Conservation (phyloP, 2,888 invertebrate genomes). For the Nephrotoma flavescens region DNA sequence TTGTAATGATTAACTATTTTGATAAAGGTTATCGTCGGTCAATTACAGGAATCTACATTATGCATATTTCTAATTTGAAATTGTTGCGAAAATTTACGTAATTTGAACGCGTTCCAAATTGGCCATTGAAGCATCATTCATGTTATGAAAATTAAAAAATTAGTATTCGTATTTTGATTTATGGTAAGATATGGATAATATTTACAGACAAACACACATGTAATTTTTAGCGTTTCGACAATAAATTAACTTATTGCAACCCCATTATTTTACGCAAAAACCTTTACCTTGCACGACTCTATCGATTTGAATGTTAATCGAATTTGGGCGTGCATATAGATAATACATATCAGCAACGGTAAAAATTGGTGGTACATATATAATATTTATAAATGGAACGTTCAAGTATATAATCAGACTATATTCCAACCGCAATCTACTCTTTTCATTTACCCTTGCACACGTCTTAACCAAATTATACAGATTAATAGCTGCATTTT, state of each 20-base stretch:
- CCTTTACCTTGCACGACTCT: not conserved
- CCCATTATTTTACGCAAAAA: not conserved
- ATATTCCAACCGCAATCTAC: not conserved
- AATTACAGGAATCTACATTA: not conserved
- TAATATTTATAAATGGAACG: too few species aligned
- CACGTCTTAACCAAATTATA: not conserved
- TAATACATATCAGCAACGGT: too few species aligned
- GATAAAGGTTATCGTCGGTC: not conserved
- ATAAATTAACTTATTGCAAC: not conserved
- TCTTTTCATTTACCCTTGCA: not conserved
- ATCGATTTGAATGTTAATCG: not conserved
- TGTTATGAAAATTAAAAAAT: not conserved
- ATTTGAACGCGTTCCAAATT: not conserved
- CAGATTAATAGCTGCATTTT: not conserved
- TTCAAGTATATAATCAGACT: too few species aligned
- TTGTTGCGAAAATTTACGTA: not conserved
- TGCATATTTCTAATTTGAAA: not conserved
- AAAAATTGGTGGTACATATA: too few species aligned
- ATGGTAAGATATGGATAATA: not conserved
- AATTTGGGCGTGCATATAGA: too few species aligned
- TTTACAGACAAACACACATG: too few species aligned
- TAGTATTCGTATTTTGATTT: not conserved
- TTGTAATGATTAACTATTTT: too few species aligned
- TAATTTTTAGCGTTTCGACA: not conserved
- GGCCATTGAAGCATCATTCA: not conserved